Evolutionary conservation across 2,888 invertebrate species (phyloP).

Genomic region (Ferrisia virgata): DNA sequence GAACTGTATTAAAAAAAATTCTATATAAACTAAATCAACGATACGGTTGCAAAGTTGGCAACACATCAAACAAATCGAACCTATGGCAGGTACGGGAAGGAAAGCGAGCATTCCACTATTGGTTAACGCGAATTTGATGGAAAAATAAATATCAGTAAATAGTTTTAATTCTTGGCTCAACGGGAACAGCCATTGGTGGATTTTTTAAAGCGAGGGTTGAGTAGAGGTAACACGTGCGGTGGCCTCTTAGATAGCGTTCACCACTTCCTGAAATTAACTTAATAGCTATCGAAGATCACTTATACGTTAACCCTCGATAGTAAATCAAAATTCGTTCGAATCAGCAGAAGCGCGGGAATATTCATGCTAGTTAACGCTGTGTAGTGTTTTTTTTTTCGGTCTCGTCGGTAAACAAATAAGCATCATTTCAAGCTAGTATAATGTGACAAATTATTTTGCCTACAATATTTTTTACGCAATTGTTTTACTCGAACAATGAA

Average conservation of each 20-base stretch:
- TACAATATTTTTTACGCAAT: background rate
- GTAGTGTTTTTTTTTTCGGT: background rate
- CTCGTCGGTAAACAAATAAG: background rate
- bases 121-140: conserved; percentile 36
- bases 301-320: conserved; percentile 31
- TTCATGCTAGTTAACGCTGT: background rate
- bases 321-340: conserved; percentile 13
- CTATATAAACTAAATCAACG: background rate
- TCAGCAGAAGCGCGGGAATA: background rate
- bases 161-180: conserved; percentile 29
- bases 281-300: conserved; percentile 38
- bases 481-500: background rate
- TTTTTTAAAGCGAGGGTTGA: conserved; percentile 7
- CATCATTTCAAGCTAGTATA: background rate
- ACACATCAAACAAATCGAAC: conserved; percentile 18
- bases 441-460: background rate
- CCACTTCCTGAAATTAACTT: conserved; percentile 45
- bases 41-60: conserved; percentile 2
- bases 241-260: conserved; percentile 37
- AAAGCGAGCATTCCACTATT: conserved; percentile 11
- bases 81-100: background rate
- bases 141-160: conserved; percentile 44
- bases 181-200: conserved; percentile 36
- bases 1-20: background rate
- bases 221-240: conserved; percentile 32